Conservation (phyloP, 2,888 invertebrate species). For the Zele albiditarsus region DNA sequence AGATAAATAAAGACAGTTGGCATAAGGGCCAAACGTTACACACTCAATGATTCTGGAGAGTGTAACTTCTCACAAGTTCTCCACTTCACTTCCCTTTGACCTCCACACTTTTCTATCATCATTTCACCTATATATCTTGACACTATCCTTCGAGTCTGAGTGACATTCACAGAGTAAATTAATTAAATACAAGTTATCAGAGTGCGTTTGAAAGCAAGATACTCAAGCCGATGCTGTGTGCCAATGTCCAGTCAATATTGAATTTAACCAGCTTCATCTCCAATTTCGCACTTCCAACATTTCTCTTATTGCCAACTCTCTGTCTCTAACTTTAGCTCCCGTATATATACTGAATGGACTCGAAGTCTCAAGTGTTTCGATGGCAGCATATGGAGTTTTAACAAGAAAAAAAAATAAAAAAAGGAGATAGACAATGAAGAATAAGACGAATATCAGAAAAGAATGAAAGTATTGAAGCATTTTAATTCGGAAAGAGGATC, state of each 20-base stretch:
- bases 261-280: constrained; percentile 17
- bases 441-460: constrained; percentile 1
- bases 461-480: constrained; percentile 31
- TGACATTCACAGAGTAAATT: constrained; percentile 41
- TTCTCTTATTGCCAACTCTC: not conserved
- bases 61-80: not conserved
- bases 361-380: constrained; percentile 9
- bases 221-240: not conserved
- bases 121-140: not conserved
- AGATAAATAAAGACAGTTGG: constrained; percentile 27
- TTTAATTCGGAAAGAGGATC: constrained; percentile 34
- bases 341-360: not conserved
- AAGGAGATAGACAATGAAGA: not conserved
- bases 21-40: not conserved
- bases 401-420: constrained; percentile 11
- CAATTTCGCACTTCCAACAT: not conserved
- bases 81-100: not conserved
- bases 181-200: constrained; percentile 39
- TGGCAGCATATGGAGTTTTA: constrained; percentile 2
- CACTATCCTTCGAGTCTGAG: constrained; percentile 29
- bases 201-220: constrained; percentile 19
- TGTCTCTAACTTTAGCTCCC: not conserved
- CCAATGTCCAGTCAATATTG: constrained; percentile 35
- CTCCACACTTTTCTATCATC: not conserved
- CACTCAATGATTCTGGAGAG: not conserved